These are phyloP conservation scores for Monomorium pharaonis DNA, from an alignment of 1,140 invertebrate species.

Conservation along the genomic window DNA sequence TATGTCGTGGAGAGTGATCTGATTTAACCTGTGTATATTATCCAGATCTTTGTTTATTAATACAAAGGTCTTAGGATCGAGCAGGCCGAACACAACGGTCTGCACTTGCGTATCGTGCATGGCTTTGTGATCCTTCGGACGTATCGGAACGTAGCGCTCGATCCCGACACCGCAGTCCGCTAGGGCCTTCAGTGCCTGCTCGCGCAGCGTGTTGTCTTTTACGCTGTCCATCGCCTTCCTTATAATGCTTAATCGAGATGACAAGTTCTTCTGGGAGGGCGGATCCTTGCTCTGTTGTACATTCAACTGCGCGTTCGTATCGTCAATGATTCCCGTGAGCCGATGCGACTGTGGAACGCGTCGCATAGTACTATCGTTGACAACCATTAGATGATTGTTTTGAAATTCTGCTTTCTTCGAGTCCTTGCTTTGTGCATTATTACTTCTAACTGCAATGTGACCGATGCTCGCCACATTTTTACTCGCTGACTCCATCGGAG, in stretches of 20 bases:
- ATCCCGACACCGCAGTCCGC: conserved; percentile 68
- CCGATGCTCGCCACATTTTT: neutral
- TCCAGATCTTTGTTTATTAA: conserved; percentile 45
- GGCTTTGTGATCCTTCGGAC: conserved; percentile 27
- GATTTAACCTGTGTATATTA: conserved; percentile 55
- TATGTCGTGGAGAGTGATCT: neutral
- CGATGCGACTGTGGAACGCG: neutral
- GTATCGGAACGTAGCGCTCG: conserved; percentile 60
- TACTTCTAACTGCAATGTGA: neutral
- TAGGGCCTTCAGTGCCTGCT: conserved; percentile 67
- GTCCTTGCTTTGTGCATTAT: neutral
- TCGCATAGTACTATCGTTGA: neutral
- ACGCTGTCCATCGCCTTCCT: conserved; percentile 69
- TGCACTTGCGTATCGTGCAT: conserved; percentile 67
- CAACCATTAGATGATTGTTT: neutral
- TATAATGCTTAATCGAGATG: conserved; percentile 58
- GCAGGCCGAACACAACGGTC: conserved; percentile 69
- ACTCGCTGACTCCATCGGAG: neutral
- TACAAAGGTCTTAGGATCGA: conserved; percentile 65
- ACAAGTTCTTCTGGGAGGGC: neutral
- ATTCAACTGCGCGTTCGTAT: neutral
- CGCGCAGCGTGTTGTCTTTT: conserved; percentile 63
- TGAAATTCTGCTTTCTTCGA: neutral
- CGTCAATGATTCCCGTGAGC: neutral
- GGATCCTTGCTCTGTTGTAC: neutral